Evolutionary conservation across 2,113 vertebrate genomes (phyloP).

Genomic region (Etheostoma spectabile): DNA sequence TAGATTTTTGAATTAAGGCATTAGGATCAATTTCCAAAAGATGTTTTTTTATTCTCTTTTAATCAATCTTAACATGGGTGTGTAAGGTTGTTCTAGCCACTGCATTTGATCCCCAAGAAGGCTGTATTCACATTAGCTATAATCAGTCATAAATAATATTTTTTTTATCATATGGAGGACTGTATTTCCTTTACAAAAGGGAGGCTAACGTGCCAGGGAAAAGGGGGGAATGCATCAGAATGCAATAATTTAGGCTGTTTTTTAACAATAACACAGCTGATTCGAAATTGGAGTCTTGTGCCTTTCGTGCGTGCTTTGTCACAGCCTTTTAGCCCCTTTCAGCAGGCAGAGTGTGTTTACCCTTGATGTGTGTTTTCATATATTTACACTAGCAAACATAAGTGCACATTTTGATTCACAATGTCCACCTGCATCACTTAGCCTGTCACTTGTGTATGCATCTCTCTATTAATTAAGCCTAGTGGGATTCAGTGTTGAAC

Average conservation of each 20-base stretch:
- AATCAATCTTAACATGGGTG: no score
- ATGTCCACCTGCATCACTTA: constrained; percentile 53
- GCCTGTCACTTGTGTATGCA: constrained; percentile 5
- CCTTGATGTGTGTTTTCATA: no score
- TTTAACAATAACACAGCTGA: not conserved
- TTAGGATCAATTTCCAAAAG: no score
- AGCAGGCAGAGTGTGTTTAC: constrained; percentile 3
- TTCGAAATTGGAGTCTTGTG: constrained; percentile 10
- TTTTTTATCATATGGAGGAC: not conserved
- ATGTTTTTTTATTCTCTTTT: no score
- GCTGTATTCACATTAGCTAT: not conserved
- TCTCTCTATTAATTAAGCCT: constrained; percentile 20
- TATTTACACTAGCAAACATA: constrained; percentile 47
- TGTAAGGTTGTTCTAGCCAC: no score
- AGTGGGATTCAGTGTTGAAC: constrained; percentile 18
- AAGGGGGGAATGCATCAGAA: not conserved
- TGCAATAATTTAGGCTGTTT: constrained; percentile 3
- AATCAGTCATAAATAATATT: not conserved
- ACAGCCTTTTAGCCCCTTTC: constrained; percentile 12
- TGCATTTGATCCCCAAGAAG: not conserved
- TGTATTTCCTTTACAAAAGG: not conserved
- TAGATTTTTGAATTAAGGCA: no score
- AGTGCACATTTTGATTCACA: constrained; percentile 39
- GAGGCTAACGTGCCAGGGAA: constrained; percentile 5
- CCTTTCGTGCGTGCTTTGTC: constrained; percentile 11